Base-by-base conservation (phyloP, 2,888 invertebrate species). In the Trachelus stipa region DNA sequence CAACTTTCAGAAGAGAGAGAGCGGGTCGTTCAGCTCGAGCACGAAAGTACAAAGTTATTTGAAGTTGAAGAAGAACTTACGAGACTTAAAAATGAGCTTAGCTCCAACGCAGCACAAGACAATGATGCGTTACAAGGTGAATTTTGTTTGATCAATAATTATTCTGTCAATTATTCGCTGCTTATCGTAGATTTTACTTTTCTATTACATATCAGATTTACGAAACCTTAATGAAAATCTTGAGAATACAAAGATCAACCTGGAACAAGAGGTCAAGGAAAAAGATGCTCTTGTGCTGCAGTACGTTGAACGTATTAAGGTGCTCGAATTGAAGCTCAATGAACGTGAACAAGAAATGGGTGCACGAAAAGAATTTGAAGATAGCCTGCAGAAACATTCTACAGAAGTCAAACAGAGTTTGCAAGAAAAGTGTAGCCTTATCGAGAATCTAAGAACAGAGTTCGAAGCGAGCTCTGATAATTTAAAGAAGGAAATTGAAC, bases 1-100 rank as follows among this genome's bases (percentile, higher is more conserved):
- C 86, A 90, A 79, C 85, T 94, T 40, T 85, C 87, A 12, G 90
- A 91, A 78, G 93, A 93, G 86, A 90, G 92, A 76, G 91, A 91
- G 78, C 91, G 92, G 80, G 87, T 91, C 3, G 92, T 93, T 83
- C 90, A 89, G 75, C 86, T 93, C 4, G 93, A 93, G 87, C 88
- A 88, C 79, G 95, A 93, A 90, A 93, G 85, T 89, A 94, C 92
- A 91, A 93, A 88, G 91, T 92, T 84, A 68, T 94, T 94, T n/a
- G 95, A 95, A 91, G 92, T 94, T 73, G 94, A 95, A 79, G 95
- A 95, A 86, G 93, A 94, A 80, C 92, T 95, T 82, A 93, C 94
- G 0, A 93, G 93, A 86, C 93, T 94, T 74, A 94, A 94, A 82
- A 92, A 92, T 84, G 93, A 94, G 84, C 87, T 93, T 68, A 93